Conservation (phyloP, 2,888 invertebrate genomes). For the Sepiola atlantica region DNA sequence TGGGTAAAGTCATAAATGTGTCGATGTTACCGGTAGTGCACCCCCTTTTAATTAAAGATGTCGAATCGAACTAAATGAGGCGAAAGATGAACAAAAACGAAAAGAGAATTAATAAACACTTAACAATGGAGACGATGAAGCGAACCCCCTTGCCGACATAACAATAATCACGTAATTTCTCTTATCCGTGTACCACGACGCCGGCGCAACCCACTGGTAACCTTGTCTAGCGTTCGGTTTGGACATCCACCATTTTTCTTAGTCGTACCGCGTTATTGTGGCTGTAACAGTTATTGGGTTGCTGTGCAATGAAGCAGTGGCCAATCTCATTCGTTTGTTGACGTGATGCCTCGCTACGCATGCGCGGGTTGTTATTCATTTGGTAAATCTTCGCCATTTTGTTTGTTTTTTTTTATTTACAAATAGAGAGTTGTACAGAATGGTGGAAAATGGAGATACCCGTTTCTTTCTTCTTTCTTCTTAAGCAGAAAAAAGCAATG, state of each 20-base stretch:
- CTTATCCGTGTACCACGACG: neutral
- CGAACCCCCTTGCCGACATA: neutral
- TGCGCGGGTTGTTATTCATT: neutral
- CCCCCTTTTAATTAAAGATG: neutral
- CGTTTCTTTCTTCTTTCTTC: neutral
- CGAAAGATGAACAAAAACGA: neutral
- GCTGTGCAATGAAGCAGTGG: neutral
- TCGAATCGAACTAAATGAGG: neutral
- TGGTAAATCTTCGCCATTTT: neutral
- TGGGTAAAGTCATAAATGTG: neutral
- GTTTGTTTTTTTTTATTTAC: no score
- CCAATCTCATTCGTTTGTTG: neutral
- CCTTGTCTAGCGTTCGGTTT: neutral
- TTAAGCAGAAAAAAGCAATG: neutral
- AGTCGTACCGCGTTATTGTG: neutral
- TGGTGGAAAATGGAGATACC: neutral
- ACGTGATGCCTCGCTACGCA: neutral
- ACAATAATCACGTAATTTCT: neutral
- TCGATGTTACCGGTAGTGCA: neutral
- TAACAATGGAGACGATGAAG: neutral
- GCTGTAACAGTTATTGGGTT: neutral
- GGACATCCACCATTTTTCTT: neutral
- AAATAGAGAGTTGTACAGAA: no score
- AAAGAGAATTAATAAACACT: neutral
- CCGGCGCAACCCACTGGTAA: neutral